Evolutionary conservation across 1,140 invertebrate species (phyloP).

Genomic region (Cephus cinctus): DNA sequence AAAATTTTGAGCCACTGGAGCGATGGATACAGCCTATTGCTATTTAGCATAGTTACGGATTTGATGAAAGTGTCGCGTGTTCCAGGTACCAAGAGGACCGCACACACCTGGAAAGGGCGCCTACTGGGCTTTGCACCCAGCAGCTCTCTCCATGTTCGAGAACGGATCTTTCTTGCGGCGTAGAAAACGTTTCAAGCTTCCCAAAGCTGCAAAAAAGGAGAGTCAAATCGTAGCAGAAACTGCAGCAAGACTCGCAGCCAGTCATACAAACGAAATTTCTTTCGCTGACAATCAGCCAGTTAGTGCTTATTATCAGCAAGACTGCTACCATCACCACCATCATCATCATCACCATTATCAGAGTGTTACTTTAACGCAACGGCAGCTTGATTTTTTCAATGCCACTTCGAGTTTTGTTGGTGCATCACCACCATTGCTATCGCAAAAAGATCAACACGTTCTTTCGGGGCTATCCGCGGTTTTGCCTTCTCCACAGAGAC

Average conservation of each 20-base stretch:
- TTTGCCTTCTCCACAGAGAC: too few species aligned
- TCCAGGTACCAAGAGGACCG: slow-evolving; percentile 70
- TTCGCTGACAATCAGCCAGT: background rate
- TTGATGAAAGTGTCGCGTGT: too few species aligned
- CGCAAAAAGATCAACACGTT: background rate
- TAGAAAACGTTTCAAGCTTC: slow-evolving; percentile 19
- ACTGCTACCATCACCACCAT: slow-evolving; percentile 9
- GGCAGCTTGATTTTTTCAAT: slow-evolving; percentile 17
- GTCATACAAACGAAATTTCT: background rate
- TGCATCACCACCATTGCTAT: background rate
- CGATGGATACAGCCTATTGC: too few species aligned
- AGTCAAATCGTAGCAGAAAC: slow-evolving; percentile 17
- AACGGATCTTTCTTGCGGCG: slow-evolving; percentile 86
- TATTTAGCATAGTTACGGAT: too few species aligned
- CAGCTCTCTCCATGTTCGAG: slow-evolving; percentile 91
- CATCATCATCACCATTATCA: slow-evolving; percentile 5
- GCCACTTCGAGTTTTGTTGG: slow-evolving; percentile 10
- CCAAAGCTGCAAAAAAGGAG: slow-evolving; percentile 18
- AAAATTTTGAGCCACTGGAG: too few species aligned
- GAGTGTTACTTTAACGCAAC: slow-evolving; percentile 13
- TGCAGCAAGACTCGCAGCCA: slow-evolving; percentile 16
- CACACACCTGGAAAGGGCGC: slow-evolving; percentile 89
- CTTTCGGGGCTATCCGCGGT: background rate
- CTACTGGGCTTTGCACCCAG: slow-evolving; percentile 88
- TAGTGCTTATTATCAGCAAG: background rate